Evolutionary conservation across 2,113 vertebrate species (phyloP).

Genomic region (Ciconia boyciana): DNA sequence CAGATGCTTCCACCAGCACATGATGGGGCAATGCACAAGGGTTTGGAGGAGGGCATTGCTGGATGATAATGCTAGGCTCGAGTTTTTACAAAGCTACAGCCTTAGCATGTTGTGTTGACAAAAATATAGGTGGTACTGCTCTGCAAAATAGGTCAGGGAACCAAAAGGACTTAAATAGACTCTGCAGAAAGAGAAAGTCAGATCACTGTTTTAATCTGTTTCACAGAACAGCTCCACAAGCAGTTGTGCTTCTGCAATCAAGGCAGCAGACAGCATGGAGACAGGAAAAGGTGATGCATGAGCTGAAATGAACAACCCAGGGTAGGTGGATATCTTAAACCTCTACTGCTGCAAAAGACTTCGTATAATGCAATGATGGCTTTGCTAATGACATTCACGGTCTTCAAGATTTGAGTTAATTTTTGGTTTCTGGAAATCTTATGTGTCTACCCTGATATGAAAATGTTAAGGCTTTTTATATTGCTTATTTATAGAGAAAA

Average conservation of each 20-base stretch:
- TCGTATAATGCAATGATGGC: not conserved
- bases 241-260: not conserved
- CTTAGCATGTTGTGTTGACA: not conserved
- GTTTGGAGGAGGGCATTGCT: not conserved
- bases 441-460: not conserved
- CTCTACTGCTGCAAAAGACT: not conserved
- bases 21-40: fast-evolving
- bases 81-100: not conserved
- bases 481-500: not conserved
- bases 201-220: not conserved
- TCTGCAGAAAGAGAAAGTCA: not conserved
- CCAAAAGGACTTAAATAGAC: not conserved
- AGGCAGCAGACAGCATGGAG: not conserved
- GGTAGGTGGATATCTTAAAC: constrained; percentile 5
- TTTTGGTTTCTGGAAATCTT: not conserved
- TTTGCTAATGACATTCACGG: not conserved
- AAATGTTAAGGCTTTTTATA: not conserved
- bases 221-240: not conserved
- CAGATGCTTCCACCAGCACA: not conserved
- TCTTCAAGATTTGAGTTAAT: not conserved
- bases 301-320: not conserved
- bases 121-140: not conserved
- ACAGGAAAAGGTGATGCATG: not conserved
- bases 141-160: not conserved
- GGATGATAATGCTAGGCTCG: not conserved